These are phyloP conservation scores for Drosophila virilis DNA, from an alignment of 1,140 invertebrate species.

Conservation along the genomic window DNA sequence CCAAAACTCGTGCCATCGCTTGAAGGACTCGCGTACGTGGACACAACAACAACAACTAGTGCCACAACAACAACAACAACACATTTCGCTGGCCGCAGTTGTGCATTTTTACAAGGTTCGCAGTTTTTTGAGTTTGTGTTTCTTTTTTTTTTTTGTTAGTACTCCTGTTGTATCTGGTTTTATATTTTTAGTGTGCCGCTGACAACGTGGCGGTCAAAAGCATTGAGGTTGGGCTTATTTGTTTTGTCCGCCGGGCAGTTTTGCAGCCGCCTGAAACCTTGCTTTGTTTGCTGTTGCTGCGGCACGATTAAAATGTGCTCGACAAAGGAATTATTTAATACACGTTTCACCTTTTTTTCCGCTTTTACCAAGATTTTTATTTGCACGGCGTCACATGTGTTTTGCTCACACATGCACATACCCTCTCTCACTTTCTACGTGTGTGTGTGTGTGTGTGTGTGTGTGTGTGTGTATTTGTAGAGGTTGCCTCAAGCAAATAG, in stretches of 20 bases:
- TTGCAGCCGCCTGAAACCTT: constrained; percentile 27
- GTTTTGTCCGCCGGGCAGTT: constrained; percentile 70
- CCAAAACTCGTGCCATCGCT: constrained; percentile 57
- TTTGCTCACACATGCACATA: constrained; percentile 1
- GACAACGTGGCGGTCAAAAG: constrained; percentile 31
- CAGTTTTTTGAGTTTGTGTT: constrained; percentile 48
- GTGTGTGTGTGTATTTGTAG: constrained; percentile 22
- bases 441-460: constrained; percentile 7
- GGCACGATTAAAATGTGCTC: constrained; percentile 83
- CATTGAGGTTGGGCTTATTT: constrained; percentile 56
- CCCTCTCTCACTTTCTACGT: not conserved
- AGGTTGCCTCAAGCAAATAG: constrained; percentile 77
- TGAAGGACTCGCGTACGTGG: constrained; percentile 61
- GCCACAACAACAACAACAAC: not conserved
- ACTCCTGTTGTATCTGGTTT: constrained; percentile 6
- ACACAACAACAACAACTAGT: constrained; percentile 57
- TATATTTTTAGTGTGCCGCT: constrained; percentile 41
- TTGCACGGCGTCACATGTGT: constrained; percentile 69
- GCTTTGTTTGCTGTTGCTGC: constrained; percentile 73
- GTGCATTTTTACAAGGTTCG: constrained; percentile 80
- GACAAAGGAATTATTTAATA: constrained; percentile 83
- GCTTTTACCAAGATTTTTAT: constrained; percentile 72
- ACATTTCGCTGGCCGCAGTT: constrained; percentile 41
- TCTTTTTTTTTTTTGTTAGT: not conserved
- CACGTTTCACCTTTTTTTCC: constrained; percentile 74